Percentiles rank a stretch among this genome's conserved stretches.
phyloP scores from a whole-genome alignment of 2,797 vertebrate genomes.

The Petrocephalus schoutedeni region DNA sequence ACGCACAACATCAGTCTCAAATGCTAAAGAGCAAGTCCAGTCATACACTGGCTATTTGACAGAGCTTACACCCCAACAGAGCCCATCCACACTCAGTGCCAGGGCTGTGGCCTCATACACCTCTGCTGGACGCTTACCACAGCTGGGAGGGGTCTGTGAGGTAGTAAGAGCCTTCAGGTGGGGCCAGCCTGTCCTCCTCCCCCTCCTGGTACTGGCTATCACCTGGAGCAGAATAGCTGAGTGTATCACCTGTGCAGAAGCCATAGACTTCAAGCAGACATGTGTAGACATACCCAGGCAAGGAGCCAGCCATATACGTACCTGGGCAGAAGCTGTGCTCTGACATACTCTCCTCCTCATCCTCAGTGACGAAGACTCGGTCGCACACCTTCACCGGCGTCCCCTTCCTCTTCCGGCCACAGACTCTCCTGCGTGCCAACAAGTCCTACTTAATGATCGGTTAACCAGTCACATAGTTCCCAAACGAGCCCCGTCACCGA shows the following conservation, averaged over 20 bases:
- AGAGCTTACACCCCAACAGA: not conserved
- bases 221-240: conserved; percentile 44
- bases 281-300: not conserved
- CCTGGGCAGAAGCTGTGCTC: conserved; percentile 61
- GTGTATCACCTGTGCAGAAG: not conserved
- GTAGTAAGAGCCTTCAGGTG: conserved; percentile 69
- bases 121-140: conserved; percentile 51
- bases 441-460: conserved; percentile 16
- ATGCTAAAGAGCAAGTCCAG: not conserved
- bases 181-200: conserved; percentile 62
- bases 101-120: no score
- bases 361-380: conserved; percentile 64
- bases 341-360: conserved; percentile 62
- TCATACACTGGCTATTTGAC: not conserved
- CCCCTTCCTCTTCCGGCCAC: conserved; percentile 72
- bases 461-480: not conserved
- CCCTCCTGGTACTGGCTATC: conserved; percentile 69
- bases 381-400: conserved; percentile 74
- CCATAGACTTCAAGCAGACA: not conserved
- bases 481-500: not conserved
- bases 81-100: not conserved
- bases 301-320: conserved; percentile 22
- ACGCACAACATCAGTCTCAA: not conserved
- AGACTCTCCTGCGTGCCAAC: conserved; percentile 60
- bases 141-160: conserved; percentile 68